Evolutionary conservation across 2,888 invertebrate genomes (phyloP).

Genomic region (Adineta ricciae): DNA sequence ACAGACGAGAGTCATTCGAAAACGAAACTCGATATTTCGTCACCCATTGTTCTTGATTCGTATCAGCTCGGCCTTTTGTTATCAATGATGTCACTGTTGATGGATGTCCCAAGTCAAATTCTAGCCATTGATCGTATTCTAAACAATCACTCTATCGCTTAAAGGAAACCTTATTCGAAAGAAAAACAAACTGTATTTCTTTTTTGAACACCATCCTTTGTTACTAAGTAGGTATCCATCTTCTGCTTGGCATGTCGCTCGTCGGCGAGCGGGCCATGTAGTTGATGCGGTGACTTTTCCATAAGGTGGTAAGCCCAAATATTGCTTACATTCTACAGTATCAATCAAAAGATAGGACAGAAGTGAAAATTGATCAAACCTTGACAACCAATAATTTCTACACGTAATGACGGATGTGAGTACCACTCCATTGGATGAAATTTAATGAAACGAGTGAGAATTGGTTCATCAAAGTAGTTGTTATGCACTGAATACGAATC

Average conservation of each 20-base stretch:
- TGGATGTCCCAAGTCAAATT: constrained; percentile 54
- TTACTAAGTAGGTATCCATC: constrained; percentile 53
- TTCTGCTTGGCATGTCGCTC: constrained; percentile 51
- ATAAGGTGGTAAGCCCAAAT: constrained; percentile 52
- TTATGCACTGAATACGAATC: constrained; percentile 52
- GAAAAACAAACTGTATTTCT: constrained; percentile 49
- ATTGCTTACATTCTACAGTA: constrained; percentile 51
- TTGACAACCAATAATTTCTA: constrained; percentile 54
- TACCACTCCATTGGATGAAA: constrained; percentile 53
- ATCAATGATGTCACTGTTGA: constrained; percentile 53
- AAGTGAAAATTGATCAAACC: constrained; percentile 39
- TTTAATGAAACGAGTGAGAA: constrained; percentile 52
- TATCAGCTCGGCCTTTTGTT: constrained; percentile 53
- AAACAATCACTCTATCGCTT: neutral
- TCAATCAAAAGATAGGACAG: neutral
- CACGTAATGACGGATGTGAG: constrained; percentile 53
- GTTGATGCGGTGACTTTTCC: constrained; percentile 51
- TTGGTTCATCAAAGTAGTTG: constrained; percentile 51
- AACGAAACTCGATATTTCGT: constrained; percentile 53
- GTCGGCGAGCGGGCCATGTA: constrained; percentile 42
- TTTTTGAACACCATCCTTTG: constrained; percentile 54
- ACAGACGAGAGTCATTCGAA: constrained; percentile 52
- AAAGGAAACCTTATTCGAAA: neutral
- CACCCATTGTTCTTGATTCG: constrained; percentile 52
- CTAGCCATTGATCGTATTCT: constrained; percentile 51